Base-by-base conservation (phyloP, 2,113 vertebrate species). In the Ibidorhyncha struthersii region DNA sequence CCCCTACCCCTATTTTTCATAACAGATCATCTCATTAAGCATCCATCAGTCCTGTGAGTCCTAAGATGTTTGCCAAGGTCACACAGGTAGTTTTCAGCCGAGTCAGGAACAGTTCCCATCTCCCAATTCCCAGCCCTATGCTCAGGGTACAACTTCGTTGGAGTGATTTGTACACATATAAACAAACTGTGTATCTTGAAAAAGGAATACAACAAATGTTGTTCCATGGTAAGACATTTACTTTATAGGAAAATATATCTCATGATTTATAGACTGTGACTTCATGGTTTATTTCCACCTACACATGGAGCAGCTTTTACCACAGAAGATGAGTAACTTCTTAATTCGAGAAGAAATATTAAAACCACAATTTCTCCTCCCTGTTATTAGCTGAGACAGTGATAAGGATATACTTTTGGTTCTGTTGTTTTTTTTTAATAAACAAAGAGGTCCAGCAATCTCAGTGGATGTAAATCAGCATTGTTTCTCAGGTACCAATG, bases 11-110 rank as follows among this genome's bases (percentile, higher is more conserved):
- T 30, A 88, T 93, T 94, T 93, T 91, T 95, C 79, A 70, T 53
- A 49, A 59, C 8, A 52, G 56, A 41, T 93, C 76, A 53, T 73
- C 87, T 96, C 93, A 81, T 93, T 95, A 96, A 95, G 80, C 59
- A 94, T 59, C 52, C 79, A 88, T 92, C 82, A 72, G 45, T 95
- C 86, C 83, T 77, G 18, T 29, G n/a, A 73, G 43, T 94, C 71
- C 73, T 79, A 72, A 89, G 63, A 58, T 76, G 53, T 87, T 97
- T 93, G 49, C 58, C 86, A 96, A 96, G 93, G 94, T 97, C 93
- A 93, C 50, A 58, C 58, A 95, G 66, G 94, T 89, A 95, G 73
- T 88, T 87, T 96, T 96, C 74, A 96, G 78, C 78, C 1, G 20
- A 93, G 41, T 94, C 86, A 95, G 89, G 84, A 95, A 63, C 38